Evolutionary conservation across 1,140 invertebrate species (phyloP).

Genomic region (Matsumurasca onukii): DNA sequence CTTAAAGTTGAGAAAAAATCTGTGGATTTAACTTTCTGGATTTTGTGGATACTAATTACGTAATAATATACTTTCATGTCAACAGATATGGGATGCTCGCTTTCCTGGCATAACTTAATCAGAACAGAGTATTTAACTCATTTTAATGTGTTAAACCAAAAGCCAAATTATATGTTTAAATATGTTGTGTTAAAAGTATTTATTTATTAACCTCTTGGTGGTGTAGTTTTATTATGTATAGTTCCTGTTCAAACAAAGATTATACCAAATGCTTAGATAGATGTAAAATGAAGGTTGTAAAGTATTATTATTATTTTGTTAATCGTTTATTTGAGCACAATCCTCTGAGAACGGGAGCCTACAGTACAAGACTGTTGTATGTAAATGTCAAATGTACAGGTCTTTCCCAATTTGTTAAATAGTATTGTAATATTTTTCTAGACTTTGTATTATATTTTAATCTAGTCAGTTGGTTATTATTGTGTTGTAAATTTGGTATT

Average conservation of each 20-base stretch:
- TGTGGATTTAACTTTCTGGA: too few relatives aligned
- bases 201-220: too few relatives aligned
- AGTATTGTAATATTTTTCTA: slow-evolving; percentile 28
- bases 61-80: too few relatives aligned
- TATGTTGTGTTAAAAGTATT: too few relatives aligned
- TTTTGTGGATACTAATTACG: too few relatives aligned
- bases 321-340: slow-evolving; percentile 11
- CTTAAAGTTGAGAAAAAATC: too few relatives aligned
- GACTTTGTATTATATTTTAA: slow-evolving; percentile 23
- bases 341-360: background rate
- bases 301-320: too few relatives aligned
- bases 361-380: slow-evolving; percentile 2
- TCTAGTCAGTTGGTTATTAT: slow-evolving; percentile 21
- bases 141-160: too few relatives aligned
- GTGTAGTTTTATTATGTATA: background rate
- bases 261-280: slow-evolving; percentile 11
- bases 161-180: too few relatives aligned
- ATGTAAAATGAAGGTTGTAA: slow-evolving; percentile 12
- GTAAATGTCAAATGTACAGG: slow-evolving; percentile 1
- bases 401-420: slow-evolving; percentile 4
- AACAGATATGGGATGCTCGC: too few relatives aligned
- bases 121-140: too few relatives aligned
- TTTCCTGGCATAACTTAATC: too few relatives aligned
- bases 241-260: slow-evolving; percentile 16
- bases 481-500: slow-evolving; percentile 21